phyloP scores from a whole-genome alignment of 2,888 invertebrate species.

The Stenotaenia linearis region DNA sequence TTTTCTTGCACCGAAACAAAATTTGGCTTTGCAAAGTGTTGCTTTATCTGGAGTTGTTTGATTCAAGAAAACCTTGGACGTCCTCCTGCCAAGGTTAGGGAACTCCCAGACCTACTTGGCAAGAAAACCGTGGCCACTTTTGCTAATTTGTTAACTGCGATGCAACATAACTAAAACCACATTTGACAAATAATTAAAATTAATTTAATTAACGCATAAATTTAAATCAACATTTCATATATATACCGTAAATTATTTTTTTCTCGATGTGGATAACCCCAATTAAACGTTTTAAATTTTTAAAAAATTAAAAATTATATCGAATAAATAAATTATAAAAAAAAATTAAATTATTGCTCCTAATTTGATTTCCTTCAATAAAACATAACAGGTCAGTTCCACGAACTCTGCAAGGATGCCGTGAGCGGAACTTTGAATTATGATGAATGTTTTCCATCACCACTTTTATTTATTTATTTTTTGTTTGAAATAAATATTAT shows the following conservation, averaged over 20 bases:
- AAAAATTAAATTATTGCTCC: neutral
- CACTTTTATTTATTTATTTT: conserved; percentile 5
- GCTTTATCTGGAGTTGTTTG: neutral
- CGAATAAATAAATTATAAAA: neutral
- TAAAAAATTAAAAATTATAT: too few species aligned
- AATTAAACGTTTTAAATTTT: too few species aligned
- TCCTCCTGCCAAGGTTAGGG: neutral
- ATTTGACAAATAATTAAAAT: too few species aligned
- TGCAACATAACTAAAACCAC: neutral
- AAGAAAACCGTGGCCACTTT: neutral
- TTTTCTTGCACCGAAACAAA: neutral
- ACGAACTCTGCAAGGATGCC: neutral
- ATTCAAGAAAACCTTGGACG: neutral
- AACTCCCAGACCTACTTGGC: conserved; percentile 4
- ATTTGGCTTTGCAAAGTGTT: neutral
- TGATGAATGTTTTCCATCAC: neutral
- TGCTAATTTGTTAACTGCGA: neutral
- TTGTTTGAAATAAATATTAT: neutral
- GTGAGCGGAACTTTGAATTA: neutral
- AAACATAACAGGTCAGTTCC: neutral
- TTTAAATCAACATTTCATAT: too few species aligned
- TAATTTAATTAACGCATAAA: too few species aligned
- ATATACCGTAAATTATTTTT: too few species aligned
- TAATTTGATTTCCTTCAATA: neutral
- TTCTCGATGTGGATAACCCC: too few species aligned